Evolutionary conservation across 1,140 invertebrate species (phyloP), one percentile per base, ranked within the genome.

Genomic region (Stratiolaelaps scimitus): DNA sequence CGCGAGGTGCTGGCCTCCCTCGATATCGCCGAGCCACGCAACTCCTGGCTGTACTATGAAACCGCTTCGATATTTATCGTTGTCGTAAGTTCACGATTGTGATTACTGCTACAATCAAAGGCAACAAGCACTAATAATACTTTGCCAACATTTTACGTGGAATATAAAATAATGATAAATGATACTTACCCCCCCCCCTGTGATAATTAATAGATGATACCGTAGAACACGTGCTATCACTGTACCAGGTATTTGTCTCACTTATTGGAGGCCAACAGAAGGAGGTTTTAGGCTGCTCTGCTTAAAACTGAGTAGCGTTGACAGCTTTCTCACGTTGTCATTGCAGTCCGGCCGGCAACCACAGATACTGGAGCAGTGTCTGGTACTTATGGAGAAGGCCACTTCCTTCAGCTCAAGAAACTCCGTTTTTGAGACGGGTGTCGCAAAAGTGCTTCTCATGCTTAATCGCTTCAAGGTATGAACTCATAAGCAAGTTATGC

Each of bases 1-100:
- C 15, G 45, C 60, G 66, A 69, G 65, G 44, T 69, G 6, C 68
- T 70, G 60, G 44, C 40, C 30, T 66, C 83, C 53, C 75, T 90
- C 44, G 82, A 86, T 69, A 81, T 81, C 67, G 78, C 82, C 68
- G 90, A 94, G 76, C 79, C 83, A 0, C 84, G 83, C 68, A 92
- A 90, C 77, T 78, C 80, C 1, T 76, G 78, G 67, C 77, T 91
- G 7, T 83, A 87, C 70, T 78, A 83, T 48, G 81, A 84, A 68
- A 84, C 82, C 71, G 82, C 86, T 28, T 74, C 85, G 70, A 75
- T 90, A 43, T 92, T 92, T 76, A 84, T 85, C 1, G 79, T 84
- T 72, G 76, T 88, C 64, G 80, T 80, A 71, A 72, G 74, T 66
- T n/a, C 7, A 20, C 17, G 6, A 45, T 60, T 44, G 26, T 30